These are phyloP conservation scores for Solea senegalensis DNA, from an alignment of 2,113 vertebrate genomes.

Conservation along the genomic window DNA sequence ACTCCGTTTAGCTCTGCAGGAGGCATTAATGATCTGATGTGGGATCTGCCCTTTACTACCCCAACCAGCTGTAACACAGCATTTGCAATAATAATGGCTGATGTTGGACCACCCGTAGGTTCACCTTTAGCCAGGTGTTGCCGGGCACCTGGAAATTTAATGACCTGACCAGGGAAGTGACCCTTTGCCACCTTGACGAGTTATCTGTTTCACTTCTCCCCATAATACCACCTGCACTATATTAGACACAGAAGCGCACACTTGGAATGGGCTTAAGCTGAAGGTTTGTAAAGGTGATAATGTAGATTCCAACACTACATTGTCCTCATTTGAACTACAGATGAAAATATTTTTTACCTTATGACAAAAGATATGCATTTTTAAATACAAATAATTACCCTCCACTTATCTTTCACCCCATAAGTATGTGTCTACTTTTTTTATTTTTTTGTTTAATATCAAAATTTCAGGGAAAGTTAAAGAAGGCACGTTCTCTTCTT, in stretches of 20 bases:
- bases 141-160: slow-evolving; percentile 65
- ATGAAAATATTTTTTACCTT: slow-evolving; percentile 7
- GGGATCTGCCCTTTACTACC: slow-evolving; percentile 70
- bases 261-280: slow-evolving; percentile 9
- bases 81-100: slow-evolving; percentile 67
- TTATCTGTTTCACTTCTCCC: slow-evolving; percentile 36
- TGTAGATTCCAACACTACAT: background rate
- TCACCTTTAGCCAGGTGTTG: slow-evolving; percentile 66
- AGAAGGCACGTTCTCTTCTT: too few relatives aligned
- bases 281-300: slow-evolving; percentile 20
- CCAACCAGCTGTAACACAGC: slow-evolving; percentile 69
- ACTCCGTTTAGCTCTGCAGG: slow-evolving; percentile 30
- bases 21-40: slow-evolving; percentile 68
- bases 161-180: slow-evolving; percentile 65
- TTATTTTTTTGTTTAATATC: too few relatives aligned
- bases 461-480: too few relatives aligned
- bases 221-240: background rate
- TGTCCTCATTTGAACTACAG: background rate
- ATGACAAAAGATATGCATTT: too few relatives aligned
- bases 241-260: slow-evolving; percentile 1
- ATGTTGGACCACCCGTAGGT: slow-evolving; percentile 56
- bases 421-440: too few relatives aligned
- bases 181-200: slow-evolving; percentile 49
- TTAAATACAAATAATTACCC: too few relatives aligned
- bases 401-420: too few relatives aligned